Evolutionary conservation across 2,888 invertebrate species (phyloP), one percentile per base, ranked within the genome.

Genomic region (Protophormia terraenovae): DNA sequence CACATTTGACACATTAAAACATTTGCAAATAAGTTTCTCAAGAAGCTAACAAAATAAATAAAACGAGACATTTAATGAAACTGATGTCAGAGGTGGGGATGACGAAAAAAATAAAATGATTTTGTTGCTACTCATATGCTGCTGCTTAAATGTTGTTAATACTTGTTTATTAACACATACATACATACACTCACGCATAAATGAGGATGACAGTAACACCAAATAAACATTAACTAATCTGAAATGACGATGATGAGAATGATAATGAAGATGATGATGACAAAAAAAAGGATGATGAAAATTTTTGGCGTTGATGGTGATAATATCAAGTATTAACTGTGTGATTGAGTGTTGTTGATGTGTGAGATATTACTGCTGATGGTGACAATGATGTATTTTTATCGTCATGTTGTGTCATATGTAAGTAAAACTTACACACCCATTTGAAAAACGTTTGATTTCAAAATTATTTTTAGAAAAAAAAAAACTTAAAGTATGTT

Each of bases 211-310:
- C 84, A 84, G 41, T 76, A 75, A 60, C 72, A 80, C n/a, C 71
- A 72, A 76, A 80, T 72, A 72, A 50, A 71, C 84, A 84, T 84
- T 84, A 76, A 60, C 47, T 78, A 73, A 83, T 83, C 73, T 67
- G 19, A 67, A 53, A 24, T 19, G 38, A 53, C 38, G 53, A 41
- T 50, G n/a, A 32, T 12, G 10, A 55, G 35, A 19, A 67, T 12
- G 67, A 67, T 67, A 38, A 32, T 47, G 22, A 67, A 7, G 27
- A 55, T 47, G 50, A 50, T 7, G 19, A 50, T n/a, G n/a, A n/a
- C n/a, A n/a, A n/a, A n/a, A n/a, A n/a, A n/a, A n/a, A n/a, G n/a
- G n/a, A n/a, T n/a, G n/a, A n/a, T n/a, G n/a, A n/a, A n/a, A n/a
- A n/a, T n/a, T 47, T 50, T 29, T 50, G 45, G 5, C 4, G 14